These are phyloP conservation scores for Limnephilus lunatus DNA, from an alignment of 2,888 invertebrate species.

Conservation along the genomic window DNA sequence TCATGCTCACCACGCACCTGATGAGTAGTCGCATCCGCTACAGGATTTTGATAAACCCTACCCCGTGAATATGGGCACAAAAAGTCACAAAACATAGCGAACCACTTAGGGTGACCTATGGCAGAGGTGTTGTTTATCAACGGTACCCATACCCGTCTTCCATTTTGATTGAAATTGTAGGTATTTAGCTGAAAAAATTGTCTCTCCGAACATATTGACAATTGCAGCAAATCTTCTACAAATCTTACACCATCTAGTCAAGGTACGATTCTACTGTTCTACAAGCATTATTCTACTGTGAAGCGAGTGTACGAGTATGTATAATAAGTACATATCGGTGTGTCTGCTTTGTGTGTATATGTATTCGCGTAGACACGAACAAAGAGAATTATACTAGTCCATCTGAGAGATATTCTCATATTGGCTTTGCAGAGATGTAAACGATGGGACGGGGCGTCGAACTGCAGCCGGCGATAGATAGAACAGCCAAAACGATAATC, in stretches of 20 bases:
- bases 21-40: too few relatives aligned
- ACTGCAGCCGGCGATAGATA: slow-evolving; percentile 8
- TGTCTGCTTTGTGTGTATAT: not conserved
- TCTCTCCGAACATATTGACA: not conserved
- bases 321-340: not conserved
- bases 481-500: not conserved
- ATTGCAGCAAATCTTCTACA: not conserved
- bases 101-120: too few relatives aligned
- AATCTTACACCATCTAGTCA: not conserved
- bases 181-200: not conserved
- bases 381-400: not conserved
- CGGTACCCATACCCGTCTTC: too few relatives aligned
- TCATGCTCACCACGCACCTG: too few relatives aligned
- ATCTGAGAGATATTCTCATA: slow-evolving; percentile 34
- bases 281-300: not conserved
- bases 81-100: too few relatives aligned
- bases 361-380: slow-evolving; percentile 6
- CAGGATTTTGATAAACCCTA: too few relatives aligned
- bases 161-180: too few relatives aligned
- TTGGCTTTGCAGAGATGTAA: slow-evolving; percentile 19
- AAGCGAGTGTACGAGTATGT: not conserved
- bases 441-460: slow-evolving; percentile 26
- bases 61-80: too few relatives aligned
- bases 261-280: not conserved
- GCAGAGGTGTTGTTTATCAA: too few relatives aligned